These are phyloP conservation scores for Acrobeloides nanus DNA, from an alignment of 2,888 invertebrate genomes.

Conservation along the genomic window DNA sequence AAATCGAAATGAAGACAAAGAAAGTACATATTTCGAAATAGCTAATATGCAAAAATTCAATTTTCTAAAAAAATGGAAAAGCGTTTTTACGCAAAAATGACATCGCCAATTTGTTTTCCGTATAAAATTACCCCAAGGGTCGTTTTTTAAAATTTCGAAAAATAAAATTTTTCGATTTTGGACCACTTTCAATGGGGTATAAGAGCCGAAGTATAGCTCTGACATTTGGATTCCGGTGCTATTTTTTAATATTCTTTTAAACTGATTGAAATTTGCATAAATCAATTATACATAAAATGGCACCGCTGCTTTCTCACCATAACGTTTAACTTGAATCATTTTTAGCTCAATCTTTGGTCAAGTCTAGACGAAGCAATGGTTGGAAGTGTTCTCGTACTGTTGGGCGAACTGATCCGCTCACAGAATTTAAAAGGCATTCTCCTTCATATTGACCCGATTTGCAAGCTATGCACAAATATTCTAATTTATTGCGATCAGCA, in stretches of 20 bases:
- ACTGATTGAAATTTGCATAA: not conserved
- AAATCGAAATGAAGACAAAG: too few species aligned
- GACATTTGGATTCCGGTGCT: not conserved
- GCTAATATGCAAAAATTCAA: too few species aligned
- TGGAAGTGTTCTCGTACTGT: conserved; percentile 39
- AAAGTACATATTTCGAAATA: too few species aligned
- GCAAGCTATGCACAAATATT: conserved; percentile 32
- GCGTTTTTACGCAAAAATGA: too few species aligned
- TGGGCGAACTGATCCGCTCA: conserved; percentile 40
- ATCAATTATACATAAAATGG: not conserved
- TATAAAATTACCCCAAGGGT: conserved; percentile 2
- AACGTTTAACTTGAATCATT: not conserved
- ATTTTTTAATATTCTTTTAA: conserved; percentile 2
- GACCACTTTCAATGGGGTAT: too few species aligned
- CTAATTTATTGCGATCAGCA: conserved; percentile 25
- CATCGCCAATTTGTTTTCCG: conserved; percentile 7
- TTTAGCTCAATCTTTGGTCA: conserved; percentile 29
- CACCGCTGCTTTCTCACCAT: not conserved
- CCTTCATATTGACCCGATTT: conserved; percentile 25
- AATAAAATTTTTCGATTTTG: conserved; percentile 8
- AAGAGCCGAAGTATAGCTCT: too few species aligned
- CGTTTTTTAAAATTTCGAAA: conserved; percentile 2
- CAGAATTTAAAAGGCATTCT: conserved; percentile 42
- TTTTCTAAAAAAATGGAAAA: too few species aligned
- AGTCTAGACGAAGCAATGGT: conserved; percentile 40